Evolutionary conservation across 2,113 vertebrate species (phyloP), one percentile per base, ranked within the genome.

Genomic region (Fulica atra): DNA sequence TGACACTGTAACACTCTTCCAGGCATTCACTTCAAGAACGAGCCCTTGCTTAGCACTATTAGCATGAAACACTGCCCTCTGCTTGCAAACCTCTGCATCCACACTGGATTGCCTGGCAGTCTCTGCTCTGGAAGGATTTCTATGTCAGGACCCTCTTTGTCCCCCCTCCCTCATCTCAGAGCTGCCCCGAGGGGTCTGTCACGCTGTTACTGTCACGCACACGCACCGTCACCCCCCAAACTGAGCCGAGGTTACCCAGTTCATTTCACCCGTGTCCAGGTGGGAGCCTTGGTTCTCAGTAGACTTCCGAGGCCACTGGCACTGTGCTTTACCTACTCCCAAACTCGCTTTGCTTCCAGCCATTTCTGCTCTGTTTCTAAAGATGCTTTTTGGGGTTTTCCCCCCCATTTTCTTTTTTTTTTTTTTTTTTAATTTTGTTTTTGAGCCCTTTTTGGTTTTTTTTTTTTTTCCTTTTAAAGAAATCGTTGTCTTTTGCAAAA

Each of bases 1-100:
- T 83, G 93, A 89, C 88, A 79, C 42, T 42, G 2, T 51, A 82
- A 74, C 2, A 35, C 57, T 61, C 71, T 80, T 57, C 61, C 86
- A 83, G 72, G 81, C 89, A 8, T 65, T 80, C 89, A 50, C 92
- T 82, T 63, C 86, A 14, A 60, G 72, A 93, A 16, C 5, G 46
- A 68, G 93, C 94, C 74, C 81, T 53, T 42, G 92, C 93, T 92
- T 71, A 57, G 82, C 64, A 46, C 86, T 86, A n/a, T 76, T 51
- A 57, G 54, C 93, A 96, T 94, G 81, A 70, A 80, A 80, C 84
- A 54, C 82, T 95, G 84, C 65, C 87, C 87, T 95, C 77, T 70
- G 57, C 68, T 66, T 77, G 65, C 84, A 80, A 73, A 61, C 38
- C 73, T 86, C 79, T 63, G 91, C 81, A 15, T 36, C 82, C 79